These are phyloP conservation scores for Ectobius pallidus DNA, from an alignment of 2,888 invertebrate species.

Conservation along the genomic window DNA sequence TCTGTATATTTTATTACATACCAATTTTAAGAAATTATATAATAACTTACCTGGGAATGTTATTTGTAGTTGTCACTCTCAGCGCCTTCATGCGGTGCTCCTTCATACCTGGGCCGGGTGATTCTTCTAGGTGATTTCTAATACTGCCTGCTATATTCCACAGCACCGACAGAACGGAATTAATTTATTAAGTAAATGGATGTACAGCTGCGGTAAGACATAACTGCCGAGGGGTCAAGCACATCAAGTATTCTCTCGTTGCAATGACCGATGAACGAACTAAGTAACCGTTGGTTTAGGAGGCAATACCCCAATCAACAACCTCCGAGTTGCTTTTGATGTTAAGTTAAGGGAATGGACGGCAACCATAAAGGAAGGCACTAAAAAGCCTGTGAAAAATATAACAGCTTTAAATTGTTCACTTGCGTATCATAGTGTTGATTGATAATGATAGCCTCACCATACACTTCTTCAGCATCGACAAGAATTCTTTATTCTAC, in stretches of 20 bases:
- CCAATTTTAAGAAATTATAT: too few species aligned
- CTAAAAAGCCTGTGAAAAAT: background rate
- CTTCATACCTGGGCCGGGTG: slow-evolving; percentile 39
- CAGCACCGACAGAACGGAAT: too few species aligned
- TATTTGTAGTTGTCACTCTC: slow-evolving; percentile 44
- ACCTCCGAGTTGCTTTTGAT: background rate
- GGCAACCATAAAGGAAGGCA: slow-evolving; percentile 2
- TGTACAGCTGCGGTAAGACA: too few species aligned
- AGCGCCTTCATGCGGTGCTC: slow-evolving; percentile 45
- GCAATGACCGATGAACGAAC: background rate
- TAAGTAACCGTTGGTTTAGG: background rate
- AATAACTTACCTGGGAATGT: slow-evolving; percentile 44
- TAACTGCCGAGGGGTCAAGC: too few species aligned
- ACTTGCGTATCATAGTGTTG: background rate
- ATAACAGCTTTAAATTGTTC: background rate
- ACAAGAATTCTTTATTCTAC: too few species aligned
- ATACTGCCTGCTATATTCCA: too few species aligned
- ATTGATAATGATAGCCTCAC: too few species aligned
- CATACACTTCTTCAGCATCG: too few species aligned
- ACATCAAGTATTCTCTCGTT: too few species aligned
- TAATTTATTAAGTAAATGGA: too few species aligned
- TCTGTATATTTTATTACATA: too few species aligned
- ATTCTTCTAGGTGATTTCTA: too few species aligned
- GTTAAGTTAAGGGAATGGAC: background rate
- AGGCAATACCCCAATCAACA: background rate